Evolutionary conservation across 2,888 invertebrate species (phyloP).

Genomic region (Drosophila bunnanda): DNA sequence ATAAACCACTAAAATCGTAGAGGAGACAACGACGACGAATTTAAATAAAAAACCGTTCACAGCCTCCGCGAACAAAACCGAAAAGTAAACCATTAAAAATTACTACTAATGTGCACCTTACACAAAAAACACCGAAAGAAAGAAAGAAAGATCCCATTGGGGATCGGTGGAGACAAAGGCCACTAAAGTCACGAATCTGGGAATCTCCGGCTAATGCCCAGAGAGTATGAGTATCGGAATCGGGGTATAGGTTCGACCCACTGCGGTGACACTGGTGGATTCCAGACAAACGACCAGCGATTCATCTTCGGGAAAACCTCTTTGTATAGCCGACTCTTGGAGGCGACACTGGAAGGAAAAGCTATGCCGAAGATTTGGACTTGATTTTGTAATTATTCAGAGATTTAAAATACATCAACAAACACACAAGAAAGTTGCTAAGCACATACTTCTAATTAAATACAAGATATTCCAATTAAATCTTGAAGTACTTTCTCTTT

Average conservation of each 20-base stretch:
- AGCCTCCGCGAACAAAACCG: constrained; percentile 68
- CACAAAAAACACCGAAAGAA: constrained; percentile 52
- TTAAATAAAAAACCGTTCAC: constrained; percentile 67
- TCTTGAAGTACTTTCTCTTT: background rate
- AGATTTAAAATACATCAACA: background rate
- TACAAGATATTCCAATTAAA: too few relatives aligned
- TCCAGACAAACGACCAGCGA: constrained; percentile 82
- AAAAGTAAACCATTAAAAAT: constrained; percentile 83
- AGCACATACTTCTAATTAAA: background rate
- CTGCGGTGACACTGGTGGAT: constrained; percentile 81
- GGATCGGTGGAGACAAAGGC: constrained; percentile 64
- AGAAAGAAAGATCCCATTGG: constrained; percentile 56
- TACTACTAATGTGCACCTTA: constrained; percentile 84
- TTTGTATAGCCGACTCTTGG: constrained; percentile 58
- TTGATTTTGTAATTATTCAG: background rate
- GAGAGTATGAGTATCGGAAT: constrained; percentile 64
- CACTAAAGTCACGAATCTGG: constrained; percentile 68
- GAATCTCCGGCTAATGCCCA: constrained; percentile 67
- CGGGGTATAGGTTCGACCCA: constrained; percentile 73
- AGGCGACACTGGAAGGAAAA: constrained; percentile 17
- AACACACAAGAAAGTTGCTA: too few relatives aligned
- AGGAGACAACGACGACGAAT: constrained; percentile 54
- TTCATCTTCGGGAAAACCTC: constrained; percentile 77
- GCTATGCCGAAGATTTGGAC: background rate
- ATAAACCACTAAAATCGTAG: constrained; percentile 68